A percentile compares a stretch with the other conserved stretches of the same genome.
Conservation (phyloP, 2,888 invertebrate species). For the Coelogynopora nodosa region DNA sequence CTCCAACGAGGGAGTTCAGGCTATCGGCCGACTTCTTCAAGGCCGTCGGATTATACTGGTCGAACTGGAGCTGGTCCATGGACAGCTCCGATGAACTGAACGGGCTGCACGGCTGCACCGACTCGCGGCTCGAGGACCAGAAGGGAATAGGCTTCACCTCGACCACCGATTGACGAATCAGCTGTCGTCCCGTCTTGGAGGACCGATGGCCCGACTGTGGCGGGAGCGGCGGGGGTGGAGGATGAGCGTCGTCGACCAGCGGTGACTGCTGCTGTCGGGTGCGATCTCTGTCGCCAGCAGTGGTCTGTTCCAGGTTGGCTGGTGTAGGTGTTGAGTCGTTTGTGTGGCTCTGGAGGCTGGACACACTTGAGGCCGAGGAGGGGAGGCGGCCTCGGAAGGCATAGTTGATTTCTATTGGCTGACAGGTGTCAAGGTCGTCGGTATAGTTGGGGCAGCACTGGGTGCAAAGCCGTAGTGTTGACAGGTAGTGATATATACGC, state of each 20-base stretch:
- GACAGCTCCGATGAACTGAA: conserved; percentile 60
- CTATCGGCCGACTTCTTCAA: conserved; percentile 44
- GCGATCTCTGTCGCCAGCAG: too few species aligned
- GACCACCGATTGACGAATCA: not conserved
- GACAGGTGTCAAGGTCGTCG: not conserved
- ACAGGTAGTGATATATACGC: not conserved
- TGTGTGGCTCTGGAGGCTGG: not conserved
- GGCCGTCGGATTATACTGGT: conserved; percentile 41
- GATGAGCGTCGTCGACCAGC: too few species aligned
- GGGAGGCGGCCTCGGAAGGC: not conserved
- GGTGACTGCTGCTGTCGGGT: too few species aligned
- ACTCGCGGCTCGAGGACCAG: conserved; percentile 60
- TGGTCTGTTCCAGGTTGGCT: not conserved
- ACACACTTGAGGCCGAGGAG: not conserved
- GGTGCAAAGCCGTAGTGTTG: not conserved
- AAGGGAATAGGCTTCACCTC: conserved; percentile 61
- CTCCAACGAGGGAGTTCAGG: not conserved
- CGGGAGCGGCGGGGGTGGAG: not conserved
- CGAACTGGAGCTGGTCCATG: conserved; percentile 24
- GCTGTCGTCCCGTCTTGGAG: not conserved
- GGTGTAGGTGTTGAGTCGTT: not conserved
- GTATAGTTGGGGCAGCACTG: not conserved
- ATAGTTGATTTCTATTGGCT: conserved; percentile 13
- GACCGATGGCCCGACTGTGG: not conserved
- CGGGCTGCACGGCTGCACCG: conserved; percentile 57